Evolutionary conservation across 2,797 vertebrate species (phyloP).

Genomic region (Cossypha heuglini): DNA sequence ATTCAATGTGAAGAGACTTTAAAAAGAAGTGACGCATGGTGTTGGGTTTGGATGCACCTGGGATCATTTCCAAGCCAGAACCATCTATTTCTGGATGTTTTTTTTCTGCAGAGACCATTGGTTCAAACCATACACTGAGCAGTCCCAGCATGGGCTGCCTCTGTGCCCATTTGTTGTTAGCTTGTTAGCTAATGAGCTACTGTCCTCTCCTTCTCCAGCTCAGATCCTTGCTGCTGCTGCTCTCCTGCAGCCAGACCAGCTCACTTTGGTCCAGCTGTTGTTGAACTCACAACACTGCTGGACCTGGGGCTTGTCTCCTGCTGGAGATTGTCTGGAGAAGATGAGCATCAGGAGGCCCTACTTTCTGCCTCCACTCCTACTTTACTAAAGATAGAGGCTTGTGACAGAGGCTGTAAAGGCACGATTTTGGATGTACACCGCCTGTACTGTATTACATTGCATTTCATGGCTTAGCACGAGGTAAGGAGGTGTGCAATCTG

Average conservation of each 20-base stretch:
- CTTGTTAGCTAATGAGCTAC: neutral
- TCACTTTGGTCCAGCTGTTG: neutral
- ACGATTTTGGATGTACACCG: fast-evolving
- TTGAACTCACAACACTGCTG: neutral
- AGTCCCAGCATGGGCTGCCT: neutral
- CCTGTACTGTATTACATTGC: neutral
- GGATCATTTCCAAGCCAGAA: neutral
- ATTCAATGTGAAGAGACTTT: neutral
- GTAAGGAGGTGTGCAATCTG: neutral
- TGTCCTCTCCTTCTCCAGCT: neutral
- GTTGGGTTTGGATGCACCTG: neutral
- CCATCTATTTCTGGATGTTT: neutral
- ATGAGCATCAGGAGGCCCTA: neutral
- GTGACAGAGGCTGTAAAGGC: neutral
- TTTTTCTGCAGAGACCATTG: neutral
- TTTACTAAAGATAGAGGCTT: neutral
- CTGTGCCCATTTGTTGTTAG: neutral
- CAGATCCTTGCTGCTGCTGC: neutral
- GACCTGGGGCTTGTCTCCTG: neutral
- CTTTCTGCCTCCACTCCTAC: neutral
- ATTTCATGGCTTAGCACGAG: neutral
- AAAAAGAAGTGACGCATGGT: neutral
- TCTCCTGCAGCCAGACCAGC: neutral
- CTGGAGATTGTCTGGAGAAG: neutral
- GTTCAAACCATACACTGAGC: neutral